Conservation (phyloP, 2,888 invertebrate genomes). For the Linyphia triangularis region DNA sequence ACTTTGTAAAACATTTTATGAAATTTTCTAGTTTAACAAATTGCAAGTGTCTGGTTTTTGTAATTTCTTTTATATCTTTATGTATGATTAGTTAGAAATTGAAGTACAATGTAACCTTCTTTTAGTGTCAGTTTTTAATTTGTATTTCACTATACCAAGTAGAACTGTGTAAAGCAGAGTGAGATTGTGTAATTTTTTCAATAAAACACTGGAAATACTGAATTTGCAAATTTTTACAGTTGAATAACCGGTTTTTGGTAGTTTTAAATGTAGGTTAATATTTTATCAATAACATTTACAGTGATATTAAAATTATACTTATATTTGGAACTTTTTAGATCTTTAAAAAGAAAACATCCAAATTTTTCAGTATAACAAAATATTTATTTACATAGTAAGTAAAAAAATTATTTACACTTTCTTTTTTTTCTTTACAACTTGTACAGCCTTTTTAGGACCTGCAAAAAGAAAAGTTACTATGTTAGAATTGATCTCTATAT, state of each 20-base stretch:
- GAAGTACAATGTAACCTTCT: background rate
- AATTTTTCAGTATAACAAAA: background rate
- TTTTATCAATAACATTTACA: background rate
- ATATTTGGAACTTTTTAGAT: background rate
- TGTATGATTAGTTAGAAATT: conserved; percentile 15
- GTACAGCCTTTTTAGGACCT: conserved; percentile 45
- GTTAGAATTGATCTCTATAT: too few species aligned
- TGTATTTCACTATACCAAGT: background rate
- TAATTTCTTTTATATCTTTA: conserved; percentile 10
- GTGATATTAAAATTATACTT: background rate
- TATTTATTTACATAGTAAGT: background rate
- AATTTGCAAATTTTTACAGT: too few species aligned
- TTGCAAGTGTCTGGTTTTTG: conserved; percentile 6
- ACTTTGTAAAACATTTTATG: conserved; percentile 23
- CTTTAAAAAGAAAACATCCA: background rate
- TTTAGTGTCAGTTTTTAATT: background rate
- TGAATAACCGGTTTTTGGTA: background rate
- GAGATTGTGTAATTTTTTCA: conserved; percentile 15
- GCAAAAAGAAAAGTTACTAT: background rate
- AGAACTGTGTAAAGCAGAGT: conserved; percentile 9
- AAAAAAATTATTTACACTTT: background rate
- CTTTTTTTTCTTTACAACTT: conserved; percentile 27
- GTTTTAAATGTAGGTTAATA: background rate
- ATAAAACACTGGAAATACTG: background rate
- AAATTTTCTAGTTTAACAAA: conserved; percentile 13